These are phyloP conservation scores for Anorthoa munda DNA, from an alignment of 2,888 invertebrate genomes.

Conservation along the genomic window DNA sequence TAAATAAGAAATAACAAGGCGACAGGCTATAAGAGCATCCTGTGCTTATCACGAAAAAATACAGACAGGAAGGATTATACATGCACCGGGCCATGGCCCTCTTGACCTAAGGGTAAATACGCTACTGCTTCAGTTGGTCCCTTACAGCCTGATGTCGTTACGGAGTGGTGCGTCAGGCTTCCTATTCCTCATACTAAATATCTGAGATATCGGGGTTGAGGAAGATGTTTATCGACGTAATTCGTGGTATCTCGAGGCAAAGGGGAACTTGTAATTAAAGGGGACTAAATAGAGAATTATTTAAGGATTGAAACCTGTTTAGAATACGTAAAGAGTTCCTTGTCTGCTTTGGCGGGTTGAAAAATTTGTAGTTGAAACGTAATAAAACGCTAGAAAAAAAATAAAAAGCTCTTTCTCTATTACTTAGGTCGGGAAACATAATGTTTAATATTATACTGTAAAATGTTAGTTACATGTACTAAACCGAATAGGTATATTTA, in stretches of 20 bases:
- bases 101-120: too few relatives aligned
- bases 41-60: too few relatives aligned
- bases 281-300: constrained; percentile 6
- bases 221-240: constrained; percentile 9
- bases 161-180: background rate
- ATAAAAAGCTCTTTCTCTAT: too few relatives aligned
- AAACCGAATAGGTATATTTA: background rate
- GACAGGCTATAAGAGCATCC: too few relatives aligned
- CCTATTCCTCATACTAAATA: constrained; percentile 27
- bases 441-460: too few relatives aligned
- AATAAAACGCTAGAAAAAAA: background rate
- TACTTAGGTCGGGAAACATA: too few relatives aligned
- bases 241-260: constrained; percentile 22
- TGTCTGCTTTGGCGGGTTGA: background rate
- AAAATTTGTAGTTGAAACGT: background rate
- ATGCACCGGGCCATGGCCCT: too few relatives aligned
- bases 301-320: background rate
- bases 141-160: constrained; percentile 44
- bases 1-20: too few relatives aligned
- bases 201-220: constrained; percentile 5
- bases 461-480: too few relatives aligned
- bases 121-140: constrained; percentile 16
- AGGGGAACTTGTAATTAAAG: constrained; percentile 11
- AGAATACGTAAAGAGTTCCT: constrained; percentile 1
- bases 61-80: too few relatives aligned